These are phyloP conservation scores for Plectus sambesii DNA, from an alignment of 1,140 invertebrate genomes.

Conservation along the genomic window DNA sequence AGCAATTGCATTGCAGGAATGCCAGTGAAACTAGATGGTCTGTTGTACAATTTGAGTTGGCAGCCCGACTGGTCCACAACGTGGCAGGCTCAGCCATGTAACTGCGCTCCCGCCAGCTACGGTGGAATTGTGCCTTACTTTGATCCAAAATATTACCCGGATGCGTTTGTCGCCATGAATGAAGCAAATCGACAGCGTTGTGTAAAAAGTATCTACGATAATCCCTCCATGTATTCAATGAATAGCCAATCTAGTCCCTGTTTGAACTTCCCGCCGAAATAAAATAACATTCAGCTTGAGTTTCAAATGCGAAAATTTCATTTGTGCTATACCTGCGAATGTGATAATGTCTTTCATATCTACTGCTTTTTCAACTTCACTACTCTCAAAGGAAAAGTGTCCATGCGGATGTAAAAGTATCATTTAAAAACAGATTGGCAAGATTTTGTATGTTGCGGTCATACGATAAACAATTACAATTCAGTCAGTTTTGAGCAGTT, in stretches of 20 bases:
- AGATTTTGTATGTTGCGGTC: too few relatives aligned
- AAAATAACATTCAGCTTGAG: too few relatives aligned
- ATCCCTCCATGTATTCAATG: constrained; percentile 25
- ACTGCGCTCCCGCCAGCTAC: constrained; percentile 37
- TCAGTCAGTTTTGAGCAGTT: too few relatives aligned
- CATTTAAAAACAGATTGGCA: too few relatives aligned
- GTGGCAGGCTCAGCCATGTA: constrained; percentile 36
- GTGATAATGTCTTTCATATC: too few relatives aligned
- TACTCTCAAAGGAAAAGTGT: too few relatives aligned
- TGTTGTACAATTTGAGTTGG: constrained; percentile 32
- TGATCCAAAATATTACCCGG: constrained; percentile 38
- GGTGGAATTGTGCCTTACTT: constrained; percentile 34
- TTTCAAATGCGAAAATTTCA: too few relatives aligned
- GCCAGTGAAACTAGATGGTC: constrained; percentile 32
- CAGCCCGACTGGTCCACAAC: constrained; percentile 43
- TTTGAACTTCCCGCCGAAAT: too few relatives aligned
- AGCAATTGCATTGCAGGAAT: constrained; percentile 26
- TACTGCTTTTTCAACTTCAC: too few relatives aligned
- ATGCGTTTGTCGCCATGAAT: constrained; percentile 32
- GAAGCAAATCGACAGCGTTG: constrained; percentile 31
- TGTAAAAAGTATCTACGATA: constrained; percentile 33
- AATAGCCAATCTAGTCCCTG: constrained; percentile 23
- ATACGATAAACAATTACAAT: too few relatives aligned
- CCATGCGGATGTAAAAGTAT: too few relatives aligned
- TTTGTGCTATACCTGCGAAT: too few relatives aligned